Percentiles rank a stretch among this genome's conserved stretches.
Conservation (phyloP, 2,113 vertebrate species). For the Myrmophylax atrothorax region DNA sequence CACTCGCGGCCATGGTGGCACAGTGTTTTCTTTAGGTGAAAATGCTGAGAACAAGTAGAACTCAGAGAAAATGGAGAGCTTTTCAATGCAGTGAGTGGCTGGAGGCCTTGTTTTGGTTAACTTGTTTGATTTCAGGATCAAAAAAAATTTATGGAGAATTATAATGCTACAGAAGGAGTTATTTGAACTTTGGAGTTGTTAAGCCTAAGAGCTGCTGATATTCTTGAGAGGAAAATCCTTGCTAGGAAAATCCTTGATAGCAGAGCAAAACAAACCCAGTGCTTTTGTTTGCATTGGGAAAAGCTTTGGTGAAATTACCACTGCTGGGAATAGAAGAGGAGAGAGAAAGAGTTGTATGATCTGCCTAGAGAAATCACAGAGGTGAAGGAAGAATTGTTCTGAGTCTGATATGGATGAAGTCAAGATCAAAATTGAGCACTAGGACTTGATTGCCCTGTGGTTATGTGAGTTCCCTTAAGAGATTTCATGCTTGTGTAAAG, state of each 20-base stretch:
- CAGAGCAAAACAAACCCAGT: not conserved
- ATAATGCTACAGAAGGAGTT: not conserved
- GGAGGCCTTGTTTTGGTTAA: not conserved
- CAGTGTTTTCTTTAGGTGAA: not conserved
- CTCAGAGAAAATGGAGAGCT: not conserved
- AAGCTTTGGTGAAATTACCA: not conserved
- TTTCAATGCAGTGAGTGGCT: not conserved
- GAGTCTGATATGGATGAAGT: not conserved
- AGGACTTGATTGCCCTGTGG: not conserved
- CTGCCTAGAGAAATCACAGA: not conserved
- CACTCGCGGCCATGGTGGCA: no score
- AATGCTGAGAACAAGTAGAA: not conserved
- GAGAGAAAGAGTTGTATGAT: not conserved
- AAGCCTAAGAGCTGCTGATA: not conserved
- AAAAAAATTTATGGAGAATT: not conserved
- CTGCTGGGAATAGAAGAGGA: not conserved
- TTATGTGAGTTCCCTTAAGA: not conserved
- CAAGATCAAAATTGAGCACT: not conserved
- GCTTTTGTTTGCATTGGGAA: not conserved
- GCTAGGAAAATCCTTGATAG: not conserved
- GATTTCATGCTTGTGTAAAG: not conserved
- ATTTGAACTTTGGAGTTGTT: not conserved
- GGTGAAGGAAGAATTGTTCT: not conserved
- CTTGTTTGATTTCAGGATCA: not conserved
- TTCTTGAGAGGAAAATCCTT: not conserved